A percentile compares a stretch with the other conserved stretches of the same genome.
phyloP scores from a whole-genome alignment of 2,797 vertebrate species.

The Anguilla marmorata region DNA sequence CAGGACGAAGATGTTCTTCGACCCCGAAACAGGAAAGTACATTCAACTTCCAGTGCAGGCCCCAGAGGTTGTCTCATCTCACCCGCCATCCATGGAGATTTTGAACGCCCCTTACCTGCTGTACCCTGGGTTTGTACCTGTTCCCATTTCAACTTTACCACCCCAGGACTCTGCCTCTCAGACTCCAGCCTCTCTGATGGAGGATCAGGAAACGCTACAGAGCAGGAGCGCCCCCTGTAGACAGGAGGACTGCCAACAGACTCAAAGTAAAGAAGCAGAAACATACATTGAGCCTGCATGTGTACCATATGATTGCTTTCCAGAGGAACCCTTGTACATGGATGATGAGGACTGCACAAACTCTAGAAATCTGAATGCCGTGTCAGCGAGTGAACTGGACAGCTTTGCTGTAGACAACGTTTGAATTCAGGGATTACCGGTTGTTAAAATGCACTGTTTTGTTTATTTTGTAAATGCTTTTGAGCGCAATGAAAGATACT shows the following conservation, averaged over 20 bases:
- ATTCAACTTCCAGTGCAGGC: conserved; percentile 85
- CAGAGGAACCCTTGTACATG: conserved; percentile 61
- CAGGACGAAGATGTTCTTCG: conserved; percentile 92
- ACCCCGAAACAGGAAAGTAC: conserved; percentile 90
- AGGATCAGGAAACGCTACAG: conserved; percentile 34
- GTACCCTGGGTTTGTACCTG: conserved; percentile 79
- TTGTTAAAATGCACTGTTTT: conserved; percentile 44
- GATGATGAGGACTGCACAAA: conserved; percentile 67
- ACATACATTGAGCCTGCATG: conserved; percentile 62
- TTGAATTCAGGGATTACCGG: conserved; percentile 53
- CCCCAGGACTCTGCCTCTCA: conserved; percentile 71
- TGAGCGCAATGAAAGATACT: conserved; percentile 27
- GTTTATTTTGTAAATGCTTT: conserved; percentile 42
- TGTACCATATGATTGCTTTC: conserved; percentile 53
- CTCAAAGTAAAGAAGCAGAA: conserved; percentile 50
- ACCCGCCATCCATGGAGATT: conserved; percentile 67
- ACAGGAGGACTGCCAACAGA: conserved; percentile 43
- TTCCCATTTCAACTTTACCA: conserved; percentile 76
- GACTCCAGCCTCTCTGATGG: conserved; percentile 57
- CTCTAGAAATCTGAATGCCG: conserved; percentile 56
- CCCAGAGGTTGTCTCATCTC: conserved; percentile 62
- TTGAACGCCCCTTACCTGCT: conserved; percentile 69
- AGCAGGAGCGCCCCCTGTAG: conserved; percentile 38
- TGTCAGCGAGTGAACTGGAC: conserved; percentile 63
- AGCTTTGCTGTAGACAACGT: conserved; percentile 73